These are phyloP conservation scores for Heliothis subflexa DNA, from an alignment of 1,140 invertebrate genomes.

Conservation along the genomic window DNA sequence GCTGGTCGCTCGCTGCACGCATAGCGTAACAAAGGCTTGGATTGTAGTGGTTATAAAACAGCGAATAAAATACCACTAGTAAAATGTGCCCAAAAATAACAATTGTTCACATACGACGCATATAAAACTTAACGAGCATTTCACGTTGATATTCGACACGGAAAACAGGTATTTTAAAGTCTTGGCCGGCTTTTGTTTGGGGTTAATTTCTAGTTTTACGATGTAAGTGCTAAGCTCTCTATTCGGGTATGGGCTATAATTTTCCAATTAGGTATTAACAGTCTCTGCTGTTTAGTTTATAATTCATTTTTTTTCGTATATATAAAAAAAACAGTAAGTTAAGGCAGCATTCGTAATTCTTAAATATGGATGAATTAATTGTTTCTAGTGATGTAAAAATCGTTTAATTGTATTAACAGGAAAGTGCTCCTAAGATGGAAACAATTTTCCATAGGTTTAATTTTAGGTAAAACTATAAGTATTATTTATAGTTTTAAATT, in stretches of 20 bases:
- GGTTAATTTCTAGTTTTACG: conserved; percentile 32
- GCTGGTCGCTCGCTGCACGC: conserved; percentile 63
- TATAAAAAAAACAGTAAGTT: too few species aligned
- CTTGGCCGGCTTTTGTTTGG: conserved; percentile 2
- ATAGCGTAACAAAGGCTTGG: conserved; percentile 54
- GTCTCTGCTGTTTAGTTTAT: background rate
- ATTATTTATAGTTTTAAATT: too few species aligned
- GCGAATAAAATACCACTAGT: conserved; percentile 28
- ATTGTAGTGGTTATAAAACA: conserved; percentile 45
- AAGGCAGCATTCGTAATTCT: too few species aligned
- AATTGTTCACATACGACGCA: conserved; percentile 39
- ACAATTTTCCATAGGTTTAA: too few species aligned
- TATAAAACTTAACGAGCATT: conserved; percentile 44
- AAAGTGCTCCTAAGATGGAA: too few species aligned
- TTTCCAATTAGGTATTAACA: background rate
- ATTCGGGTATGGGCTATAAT: conserved; percentile 7
- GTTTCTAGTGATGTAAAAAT: too few species aligned
- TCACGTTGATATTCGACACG: conserved; percentile 39
- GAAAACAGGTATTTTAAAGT: conserved; percentile 39
- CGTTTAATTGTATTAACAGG: too few species aligned
- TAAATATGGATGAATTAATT: too few species aligned
- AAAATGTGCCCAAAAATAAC: conserved; percentile 43
- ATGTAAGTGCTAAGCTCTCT: conserved; percentile 23
- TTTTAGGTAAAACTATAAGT: too few species aligned
- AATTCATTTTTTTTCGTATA: too few species aligned